Base-by-base conservation (phyloP, 2,113 vertebrate species). In the Reinhardtius hippoglossoides region DNA sequence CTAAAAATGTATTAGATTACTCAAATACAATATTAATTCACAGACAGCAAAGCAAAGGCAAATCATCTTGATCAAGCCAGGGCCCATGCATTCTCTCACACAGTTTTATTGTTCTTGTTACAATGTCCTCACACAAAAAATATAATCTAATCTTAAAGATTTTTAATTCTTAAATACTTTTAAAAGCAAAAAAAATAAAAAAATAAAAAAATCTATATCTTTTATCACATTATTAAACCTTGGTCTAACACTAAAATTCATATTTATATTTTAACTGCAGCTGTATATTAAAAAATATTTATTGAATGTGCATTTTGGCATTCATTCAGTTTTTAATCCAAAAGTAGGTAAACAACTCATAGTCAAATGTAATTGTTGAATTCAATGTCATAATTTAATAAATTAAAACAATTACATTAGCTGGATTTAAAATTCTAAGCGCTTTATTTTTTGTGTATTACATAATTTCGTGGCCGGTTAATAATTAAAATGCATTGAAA, bases 11-110 rank as follows among this genome's bases (percentile, higher is more conserved):
- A 91, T 89, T 87, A 86, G 74, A 73, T 65, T 71, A 50, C 42
- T 84, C 61, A 74, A 71, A 90, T 72, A 82, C 82, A 23, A 87
- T 83, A 87, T 75, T 74, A 80, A 90, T 88, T 91, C 86, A 74
- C 68, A 65, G 81, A 83, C 83, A 78, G 73, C 72, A 52, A 2
- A 54, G 42, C 46, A 73, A 75, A 83, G 74, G 71, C 56, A 77
- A 74, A 85, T 86, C n/a, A 81, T 81, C 85, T 65, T 76, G 81
- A 89, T 88, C 79, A 71, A 24, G 18, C 72, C 10, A 0, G 65
- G 69, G 67, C 67, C 67, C 1, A 9, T 13, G 50, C 50, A 63
- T 48, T 62, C 46, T 44, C 0, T 12, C 56, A 66, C 55, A 65
- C 16, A 54, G 35, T 61, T 42, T n/a, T 52, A 58, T 35, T 48